Base-by-base conservation (phyloP, 2,888 invertebrate species). In the Acronicta aceris region DNA sequence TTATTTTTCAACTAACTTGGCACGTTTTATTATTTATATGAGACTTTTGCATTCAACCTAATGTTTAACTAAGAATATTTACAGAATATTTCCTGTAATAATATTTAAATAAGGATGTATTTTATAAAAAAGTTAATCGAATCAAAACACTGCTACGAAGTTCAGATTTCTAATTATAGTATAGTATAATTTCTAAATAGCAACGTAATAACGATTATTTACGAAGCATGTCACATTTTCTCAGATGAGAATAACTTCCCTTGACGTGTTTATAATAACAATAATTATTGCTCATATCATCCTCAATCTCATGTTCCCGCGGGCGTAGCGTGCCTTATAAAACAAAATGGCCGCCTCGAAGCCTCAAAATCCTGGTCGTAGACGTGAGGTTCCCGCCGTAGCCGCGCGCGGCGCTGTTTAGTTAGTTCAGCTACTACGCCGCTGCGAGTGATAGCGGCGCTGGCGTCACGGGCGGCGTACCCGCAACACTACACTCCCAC, bases 301-400 rank as follows among this genome's bases (percentile, higher is more conserved):
- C 71, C 50, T 72, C 67, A 74, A 71, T 76, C 78, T 65, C 81
- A 45, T 59, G 69, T 71, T 81, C 83, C 85, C 82, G 78, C 77
- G 73, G 81, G 81, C 82, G 46, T 57, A 13, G 55, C 57, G 61
- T 47, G 45, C 48, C 41, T 55, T 51, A 59, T 71, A 76, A 84
- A 89, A 91, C 94, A 94, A 95, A 88, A 94, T 94, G 95, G 94
- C 93, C 79, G 90, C 84, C 13, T 46, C 50, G 21, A 81, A 81
- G 76, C 82, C 79, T 79, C 78, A 30, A 69, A 73, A 74, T 69
- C 72, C 72, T 70, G 71, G 50, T 77, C 84, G 84, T 84, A 85
- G 81, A 65, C 56, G 12, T 55, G 9, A 52, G 83, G 79, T 87
- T 77, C 71, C 62, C 59, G 65, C 71, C 81, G 85, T 87, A 89